phyloP scores from a whole-genome alignment of 2,113 vertebrate species.

The Murina feae region DNA sequence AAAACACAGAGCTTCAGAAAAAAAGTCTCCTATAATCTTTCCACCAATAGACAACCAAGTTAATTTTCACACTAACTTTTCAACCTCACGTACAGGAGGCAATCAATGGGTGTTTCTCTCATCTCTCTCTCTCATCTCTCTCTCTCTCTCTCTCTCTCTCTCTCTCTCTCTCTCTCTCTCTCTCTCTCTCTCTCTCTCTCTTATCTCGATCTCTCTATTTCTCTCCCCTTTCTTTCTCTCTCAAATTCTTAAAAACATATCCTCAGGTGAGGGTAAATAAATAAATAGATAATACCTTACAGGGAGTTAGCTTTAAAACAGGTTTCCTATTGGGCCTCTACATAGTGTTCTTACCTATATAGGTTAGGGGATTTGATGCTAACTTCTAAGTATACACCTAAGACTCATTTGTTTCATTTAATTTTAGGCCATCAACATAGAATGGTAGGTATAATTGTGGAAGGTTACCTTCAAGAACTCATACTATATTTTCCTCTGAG shows the following conservation, averaged over 20 bases:
- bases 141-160: too few species aligned
- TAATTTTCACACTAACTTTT: neutral
- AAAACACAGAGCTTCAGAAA: neutral
- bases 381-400: neutral
- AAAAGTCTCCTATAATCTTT: too few species aligned
- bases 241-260: neutral
- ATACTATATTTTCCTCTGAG: neutral
- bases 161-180: too few species aligned
- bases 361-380: neutral
- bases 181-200: neutral
- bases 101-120: neutral
- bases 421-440: neutral
- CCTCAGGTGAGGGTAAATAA: neutral
- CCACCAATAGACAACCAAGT: too few species aligned
- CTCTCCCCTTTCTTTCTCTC: too few species aligned
- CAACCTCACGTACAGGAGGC: neutral
- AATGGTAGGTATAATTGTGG: neutral
- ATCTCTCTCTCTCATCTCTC: neutral
- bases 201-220: too few species aligned
- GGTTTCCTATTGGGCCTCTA: neutral
- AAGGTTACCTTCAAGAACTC: conserved; percentile 33
- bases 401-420: neutral
- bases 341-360: neutral
- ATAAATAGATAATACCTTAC: neutral
- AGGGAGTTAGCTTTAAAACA: neutral